Evolutionary conservation across 1,140 invertebrate species (phyloP).

Genomic region (Pectinophora gossypiella): DNA sequence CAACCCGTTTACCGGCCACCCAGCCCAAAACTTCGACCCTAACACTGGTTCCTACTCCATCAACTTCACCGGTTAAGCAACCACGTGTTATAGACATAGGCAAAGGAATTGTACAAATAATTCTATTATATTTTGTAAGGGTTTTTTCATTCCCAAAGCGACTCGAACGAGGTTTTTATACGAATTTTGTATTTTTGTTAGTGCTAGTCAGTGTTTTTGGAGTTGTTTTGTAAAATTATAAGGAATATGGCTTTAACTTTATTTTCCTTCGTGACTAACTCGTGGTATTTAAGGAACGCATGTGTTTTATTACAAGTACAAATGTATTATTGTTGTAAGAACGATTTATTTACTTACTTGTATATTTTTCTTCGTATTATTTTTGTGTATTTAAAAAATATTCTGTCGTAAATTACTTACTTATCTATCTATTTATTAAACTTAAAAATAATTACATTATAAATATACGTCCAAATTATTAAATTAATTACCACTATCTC

Average conservation of each 20-base stretch:
- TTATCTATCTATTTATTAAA: too few species aligned
- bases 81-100: neutral
- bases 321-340: too few species aligned
- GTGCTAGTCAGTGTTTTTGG: slow-evolving; percentile 44
- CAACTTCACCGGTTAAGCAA: slow-evolving; percentile 75
- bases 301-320: too few species aligned
- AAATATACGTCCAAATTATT: too few species aligned
- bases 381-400: too few species aligned
- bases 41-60: slow-evolving; percentile 82
- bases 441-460: too few species aligned
- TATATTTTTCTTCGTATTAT: too few species aligned
- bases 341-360: too few species aligned
- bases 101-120: neutral
- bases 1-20: slow-evolving; percentile 76
- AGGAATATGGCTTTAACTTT: slow-evolving; percentile 33
- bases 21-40: slow-evolving; percentile 80
- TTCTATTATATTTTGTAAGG: too few species aligned
- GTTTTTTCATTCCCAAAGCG: slow-evolving; percentile 14
- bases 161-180: slow-evolving; percentile 27
- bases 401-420: too few species aligned
- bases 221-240: slow-evolving; percentile 18
- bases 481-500: too few species aligned
- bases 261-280: neutral
- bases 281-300: too few species aligned
- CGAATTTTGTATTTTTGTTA: slow-evolving; percentile 32